Evolutionary conservation across 2,888 invertebrate genomes (phyloP), one percentile per base, ranked within the genome.

Genomic region (Amphipoea lucens): DNA sequence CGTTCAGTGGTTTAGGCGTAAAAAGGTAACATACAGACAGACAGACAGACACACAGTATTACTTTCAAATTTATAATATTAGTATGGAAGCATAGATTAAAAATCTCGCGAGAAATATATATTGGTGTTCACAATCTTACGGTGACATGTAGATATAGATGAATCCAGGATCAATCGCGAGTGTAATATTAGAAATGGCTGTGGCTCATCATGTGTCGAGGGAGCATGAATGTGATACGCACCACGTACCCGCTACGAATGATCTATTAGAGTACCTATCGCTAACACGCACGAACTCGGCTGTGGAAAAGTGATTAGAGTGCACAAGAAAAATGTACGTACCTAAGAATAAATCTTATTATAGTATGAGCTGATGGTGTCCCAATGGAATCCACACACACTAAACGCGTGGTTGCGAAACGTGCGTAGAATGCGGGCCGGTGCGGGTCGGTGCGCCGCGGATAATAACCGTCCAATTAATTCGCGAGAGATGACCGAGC

Each of bases 401-500:
- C 73, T 89, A 87, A 87, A 84, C 68, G 82, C 57, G 48, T 65
- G 65, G 86, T 92, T 92, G 89, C 87, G 90, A 85, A 92, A 93
- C 89, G 84, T 90, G 90, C 86, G 87, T 88, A 90, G 93, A 92
- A 92, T 90, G 91, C 87, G 88, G 85, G 77, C 78, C 4, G 40
- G 40, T 40, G 40, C 40, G 36, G 36, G 74, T 70, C 68, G 51
- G 36, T 74, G 66, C 69, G 42, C 40, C 71, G 63, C 51, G 70
- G 67, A 69, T 82, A 77, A 70, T 45, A 51, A 67, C 73, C 42
- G 72, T 77, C 81, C 92, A 93, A 93, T 94, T 93, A 93, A 92
- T 92, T 90, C 89, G 89, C 90, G 78, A 87, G 88, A 92, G 91
- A 92, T 91, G 91, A 92, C 81, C 88, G 77, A 78, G 48, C 80